Conservation (phyloP, 1,140 invertebrate species). For the Onthophagus taurus region DNA sequence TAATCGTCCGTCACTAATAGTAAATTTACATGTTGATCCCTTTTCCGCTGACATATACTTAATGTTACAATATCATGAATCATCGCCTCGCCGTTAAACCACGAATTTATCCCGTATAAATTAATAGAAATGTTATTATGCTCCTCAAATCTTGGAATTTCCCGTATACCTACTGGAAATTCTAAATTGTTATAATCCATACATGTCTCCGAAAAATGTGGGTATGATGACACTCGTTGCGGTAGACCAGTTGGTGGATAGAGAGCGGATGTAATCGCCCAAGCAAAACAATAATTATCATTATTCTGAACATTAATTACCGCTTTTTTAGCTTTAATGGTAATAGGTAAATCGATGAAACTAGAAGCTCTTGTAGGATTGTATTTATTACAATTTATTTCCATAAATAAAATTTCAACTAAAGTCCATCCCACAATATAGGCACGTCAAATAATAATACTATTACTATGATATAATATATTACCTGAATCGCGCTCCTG, state of each 20-base stretch:
- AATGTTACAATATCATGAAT: not conserved
- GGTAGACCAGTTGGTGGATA: not conserved
- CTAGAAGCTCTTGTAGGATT: conserved; percentile 29
- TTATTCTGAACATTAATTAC: conserved; percentile 37
- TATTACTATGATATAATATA: too few species aligned
- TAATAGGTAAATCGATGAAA: conserved; percentile 27
- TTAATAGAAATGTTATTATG: conserved; percentile 3
- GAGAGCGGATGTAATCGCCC: conserved; percentile 13
- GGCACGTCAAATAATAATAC: too few species aligned
- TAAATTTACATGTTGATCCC: conserved; percentile 2
- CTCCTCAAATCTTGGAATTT: conserved; percentile 3
- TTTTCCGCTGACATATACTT: not conserved
- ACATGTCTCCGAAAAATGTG: not conserved
- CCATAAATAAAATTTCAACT: conserved; percentile 10
- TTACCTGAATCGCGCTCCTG: conserved; percentile 14
- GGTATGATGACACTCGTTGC: not conserved
- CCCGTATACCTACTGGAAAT: not conserved
- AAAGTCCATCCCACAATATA: conserved; percentile 16
- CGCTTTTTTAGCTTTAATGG: conserved; percentile 32
- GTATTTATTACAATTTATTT: conserved; percentile 21
- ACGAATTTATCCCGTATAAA: not conserved
- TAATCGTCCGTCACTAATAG: not conserved
- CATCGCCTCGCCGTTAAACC: not conserved
- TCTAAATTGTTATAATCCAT: not conserved
- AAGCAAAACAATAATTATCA: conserved; percentile 35